phyloP scores from a whole-genome alignment of 2,888 invertebrate genomes.

The Ashinkailepas kermadecensis region DNA sequence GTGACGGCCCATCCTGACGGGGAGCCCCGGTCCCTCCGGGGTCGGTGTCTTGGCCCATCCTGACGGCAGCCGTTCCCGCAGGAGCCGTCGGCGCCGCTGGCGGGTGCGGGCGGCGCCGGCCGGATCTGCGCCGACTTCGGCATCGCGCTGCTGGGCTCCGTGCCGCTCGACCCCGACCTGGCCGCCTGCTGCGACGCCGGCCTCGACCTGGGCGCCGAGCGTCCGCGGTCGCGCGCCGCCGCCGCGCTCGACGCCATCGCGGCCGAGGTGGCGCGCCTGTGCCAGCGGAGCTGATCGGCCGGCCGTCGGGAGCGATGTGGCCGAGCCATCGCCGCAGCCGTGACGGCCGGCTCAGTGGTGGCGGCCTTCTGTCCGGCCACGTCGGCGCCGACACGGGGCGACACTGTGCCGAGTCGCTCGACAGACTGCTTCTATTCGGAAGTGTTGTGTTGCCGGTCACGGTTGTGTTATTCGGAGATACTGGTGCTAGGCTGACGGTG shows the following conservation, averaged over 20 bases:
- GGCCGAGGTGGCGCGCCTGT: neutral
- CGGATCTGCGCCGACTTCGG: conserved; percentile 24
- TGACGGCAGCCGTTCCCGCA: neutral
- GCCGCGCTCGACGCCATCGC: neutral
- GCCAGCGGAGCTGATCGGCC: neutral
- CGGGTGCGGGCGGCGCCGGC: conserved; percentile 21
- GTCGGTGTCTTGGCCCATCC: too few relatives aligned
- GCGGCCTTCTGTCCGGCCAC: too few relatives aligned
- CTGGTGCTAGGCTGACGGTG: too few relatives aligned
- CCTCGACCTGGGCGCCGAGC: neutral
- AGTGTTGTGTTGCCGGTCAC: too few relatives aligned
- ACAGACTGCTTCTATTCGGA: too few relatives aligned
- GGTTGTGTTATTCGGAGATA: too few relatives aligned
- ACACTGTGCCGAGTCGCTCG: too few relatives aligned
- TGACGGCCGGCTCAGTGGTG: too few relatives aligned
- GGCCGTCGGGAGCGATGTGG: neutral
- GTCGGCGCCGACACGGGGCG: too few relatives aligned
- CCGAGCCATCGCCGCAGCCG: too few relatives aligned
- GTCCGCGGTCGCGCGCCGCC: neutral
- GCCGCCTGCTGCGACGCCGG: conserved; percentile 18
- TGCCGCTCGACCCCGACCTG: conserved; percentile 27
- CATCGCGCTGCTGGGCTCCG: conserved; percentile 25
- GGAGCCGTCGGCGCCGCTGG: neutral
- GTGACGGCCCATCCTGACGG: too few relatives aligned
- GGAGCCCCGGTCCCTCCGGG: too few relatives aligned